Evolutionary conservation across 2,888 invertebrate genomes (phyloP), one percentile per base, ranked within the genome.

Genomic region (Pheosia gnoma): DNA sequence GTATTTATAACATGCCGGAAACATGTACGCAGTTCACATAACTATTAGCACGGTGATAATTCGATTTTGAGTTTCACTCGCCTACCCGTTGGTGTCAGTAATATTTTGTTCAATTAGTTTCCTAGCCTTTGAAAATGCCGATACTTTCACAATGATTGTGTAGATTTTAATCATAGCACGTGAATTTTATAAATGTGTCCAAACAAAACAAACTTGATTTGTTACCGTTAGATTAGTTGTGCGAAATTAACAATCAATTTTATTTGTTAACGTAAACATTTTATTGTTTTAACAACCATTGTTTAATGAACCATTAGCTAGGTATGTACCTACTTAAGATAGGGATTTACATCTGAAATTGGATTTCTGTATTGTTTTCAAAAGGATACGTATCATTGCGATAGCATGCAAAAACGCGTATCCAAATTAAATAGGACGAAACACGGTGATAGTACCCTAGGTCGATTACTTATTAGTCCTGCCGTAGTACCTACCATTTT

Each of bases 1-100:
- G 78, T 78, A 78, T 78, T 76, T 75, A 77, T 79, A 79, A 75
- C 68, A 72, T 62, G 67, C 78, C 78, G 78, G 78, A 72, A 77
- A 77, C 65, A 63, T 25, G 25, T 58, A 68, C 72, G 66, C 72
- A 63, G 68, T 65, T 75, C 72, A 74, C 59, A 66, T 67, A 63
- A 68, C 70, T 67, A 76, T 75, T 72, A 72, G 62, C 69, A 78
- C 74, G 74, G 68, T 74, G 66, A 58, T 74, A 71, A 77, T 71
- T 71, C 74, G 66, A 78, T 78, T 78, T 75, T 67, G 67, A 66
- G 67, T 68, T 66, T 66, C 74, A 72, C 70, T 74, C 70, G 61
- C 56, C 13, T 41, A 55, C 8, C 9, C 3, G 37, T 53, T 37
- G 37, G 37, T 13, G 41, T 7, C 13, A 25, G 13, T 56, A 41